A percentile compares a stretch with the other conserved stretches of the same genome.
Evolutionary conservation across 2,113 vertebrate genomes (phyloP).

Genomic region (Acanthisitta chloris): DNA sequence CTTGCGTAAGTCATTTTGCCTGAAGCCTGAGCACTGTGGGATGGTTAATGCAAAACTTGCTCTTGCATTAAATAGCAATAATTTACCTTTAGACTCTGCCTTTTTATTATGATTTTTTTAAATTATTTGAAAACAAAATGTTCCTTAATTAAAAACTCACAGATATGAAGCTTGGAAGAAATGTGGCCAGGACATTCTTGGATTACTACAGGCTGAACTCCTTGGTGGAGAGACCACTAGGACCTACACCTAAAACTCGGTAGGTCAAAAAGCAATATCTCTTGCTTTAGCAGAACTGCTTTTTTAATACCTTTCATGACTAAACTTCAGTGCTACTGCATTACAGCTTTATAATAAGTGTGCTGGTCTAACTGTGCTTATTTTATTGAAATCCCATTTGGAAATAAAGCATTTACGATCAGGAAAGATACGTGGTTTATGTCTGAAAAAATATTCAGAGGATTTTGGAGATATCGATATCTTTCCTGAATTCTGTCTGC

Average conservation of each 20-base stretch:
- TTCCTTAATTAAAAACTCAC: conserved; percentile 78
- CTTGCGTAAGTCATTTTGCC: neutral
- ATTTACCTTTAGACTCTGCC: neutral
- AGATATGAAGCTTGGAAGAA: conserved; percentile 97
- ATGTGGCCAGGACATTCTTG: conserved; percentile 92
- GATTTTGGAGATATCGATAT: conserved; percentile 42
- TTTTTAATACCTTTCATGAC: conserved; percentile 32
- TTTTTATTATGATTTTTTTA: neutral
- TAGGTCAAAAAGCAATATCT: conserved; percentile 63
- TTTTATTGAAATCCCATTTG: conserved; percentile 55
- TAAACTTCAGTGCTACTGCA: conserved; percentile 10
- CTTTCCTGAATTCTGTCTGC: conserved; percentile 31
- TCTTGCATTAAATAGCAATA: conserved; percentile 9
- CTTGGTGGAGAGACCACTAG: conserved; percentile 75
- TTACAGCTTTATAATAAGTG: conserved; percentile 7
- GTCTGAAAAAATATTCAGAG: conserved; percentile 44
- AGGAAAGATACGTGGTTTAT: conserved; percentile 51
- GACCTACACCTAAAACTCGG: conserved; percentile 73
- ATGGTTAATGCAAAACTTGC: conserved; percentile 17
- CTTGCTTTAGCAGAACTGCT: neutral
- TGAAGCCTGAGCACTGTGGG: neutral
- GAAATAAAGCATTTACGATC: conserved; percentile 52
- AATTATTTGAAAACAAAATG: neutral
- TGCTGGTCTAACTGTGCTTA: conserved; percentile 28
- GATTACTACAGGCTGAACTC: conserved; percentile 93